phyloP scores from a whole-genome alignment of 2,113 vertebrate genomes.

The Dicentrarchus labrax region DNA sequence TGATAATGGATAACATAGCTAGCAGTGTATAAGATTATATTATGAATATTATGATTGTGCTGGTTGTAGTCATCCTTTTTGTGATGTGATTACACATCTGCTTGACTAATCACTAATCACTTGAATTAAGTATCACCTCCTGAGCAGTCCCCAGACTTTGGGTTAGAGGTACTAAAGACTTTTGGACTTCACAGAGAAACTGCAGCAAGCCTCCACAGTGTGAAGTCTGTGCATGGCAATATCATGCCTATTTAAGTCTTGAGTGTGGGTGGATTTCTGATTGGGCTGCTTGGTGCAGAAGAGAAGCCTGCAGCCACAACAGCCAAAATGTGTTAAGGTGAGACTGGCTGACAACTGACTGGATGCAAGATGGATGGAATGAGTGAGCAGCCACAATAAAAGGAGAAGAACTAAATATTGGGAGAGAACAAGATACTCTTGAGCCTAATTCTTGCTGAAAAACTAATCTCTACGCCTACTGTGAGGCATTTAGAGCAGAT shows the following conservation, averaged over 20 bases:
- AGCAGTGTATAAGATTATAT: too few relatives aligned
- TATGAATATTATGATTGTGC: too few relatives aligned
- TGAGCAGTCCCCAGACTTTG: background rate
- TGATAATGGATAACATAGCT: too few relatives aligned
- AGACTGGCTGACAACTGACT: conserved; percentile 32
- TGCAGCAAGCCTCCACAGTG: conserved; percentile 1
- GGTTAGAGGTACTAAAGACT: background rate
- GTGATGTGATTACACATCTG: too few relatives aligned
- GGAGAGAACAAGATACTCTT: conserved; percentile 23
- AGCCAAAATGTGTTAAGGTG: conserved; percentile 39
- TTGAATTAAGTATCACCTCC: too few relatives aligned
- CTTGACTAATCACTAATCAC: too few relatives aligned
- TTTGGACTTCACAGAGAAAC: background rate
- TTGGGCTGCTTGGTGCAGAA: conserved; percentile 11
- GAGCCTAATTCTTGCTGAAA: conserved; percentile 6
- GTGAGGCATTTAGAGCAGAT: conserved; percentile 11
- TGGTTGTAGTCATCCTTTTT: too few relatives aligned
- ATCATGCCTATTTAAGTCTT: conserved; percentile 34
- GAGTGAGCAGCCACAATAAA: background rate
- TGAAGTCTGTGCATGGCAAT: conserved; percentile 3
- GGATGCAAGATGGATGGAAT: conserved; percentile 23
- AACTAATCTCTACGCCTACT: background rate
- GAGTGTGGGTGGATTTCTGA: conserved; percentile 39
- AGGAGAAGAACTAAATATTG: background rate
- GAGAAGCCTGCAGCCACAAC: conserved; percentile 34